Percentiles rank a stretch among this genome's conserved stretches.
Conservation (phyloP, 2,888 invertebrate species). For the Malacosoma neustria region DNA sequence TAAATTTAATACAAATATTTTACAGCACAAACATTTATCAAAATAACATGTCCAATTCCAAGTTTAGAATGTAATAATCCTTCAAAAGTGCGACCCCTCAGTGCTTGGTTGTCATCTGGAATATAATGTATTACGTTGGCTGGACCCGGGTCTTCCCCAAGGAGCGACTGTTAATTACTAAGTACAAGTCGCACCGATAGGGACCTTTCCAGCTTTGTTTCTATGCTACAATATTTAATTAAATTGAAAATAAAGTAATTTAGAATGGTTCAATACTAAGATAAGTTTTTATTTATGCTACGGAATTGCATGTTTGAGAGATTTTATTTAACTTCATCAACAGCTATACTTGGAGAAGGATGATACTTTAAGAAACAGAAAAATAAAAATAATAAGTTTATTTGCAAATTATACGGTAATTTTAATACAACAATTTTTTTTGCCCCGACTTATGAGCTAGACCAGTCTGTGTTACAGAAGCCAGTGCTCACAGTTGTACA, state of each 20-base stretch:
- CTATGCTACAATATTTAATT: conserved; percentile 11
- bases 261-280: no score
- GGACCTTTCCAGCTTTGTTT: conserved; percentile 51
- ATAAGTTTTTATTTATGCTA: no score
- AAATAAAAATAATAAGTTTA: no score
- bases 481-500: no score
- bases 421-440: no score
- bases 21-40: conserved; percentile 18
- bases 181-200: conserved; percentile 66
- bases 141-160: conserved; percentile 57
- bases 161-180: conserved; percentile 78
- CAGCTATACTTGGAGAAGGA: no score
- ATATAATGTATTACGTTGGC: conserved; percentile 67
- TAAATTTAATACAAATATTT: neutral
- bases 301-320: no score
- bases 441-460: no score
- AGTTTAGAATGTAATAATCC: conserved; percentile 47
- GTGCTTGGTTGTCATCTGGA: conserved; percentile 54
- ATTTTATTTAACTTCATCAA: no score
- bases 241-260: conserved; percentile 1
- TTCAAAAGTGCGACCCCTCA: conserved; percentile 50
- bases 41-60: conserved; percentile 29
- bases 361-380: no score
- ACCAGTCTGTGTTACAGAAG: no score
- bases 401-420: no score